phyloP scores from a whole-genome alignment of 2,113 vertebrate genomes.

The Lucifuga dentata region DNA sequence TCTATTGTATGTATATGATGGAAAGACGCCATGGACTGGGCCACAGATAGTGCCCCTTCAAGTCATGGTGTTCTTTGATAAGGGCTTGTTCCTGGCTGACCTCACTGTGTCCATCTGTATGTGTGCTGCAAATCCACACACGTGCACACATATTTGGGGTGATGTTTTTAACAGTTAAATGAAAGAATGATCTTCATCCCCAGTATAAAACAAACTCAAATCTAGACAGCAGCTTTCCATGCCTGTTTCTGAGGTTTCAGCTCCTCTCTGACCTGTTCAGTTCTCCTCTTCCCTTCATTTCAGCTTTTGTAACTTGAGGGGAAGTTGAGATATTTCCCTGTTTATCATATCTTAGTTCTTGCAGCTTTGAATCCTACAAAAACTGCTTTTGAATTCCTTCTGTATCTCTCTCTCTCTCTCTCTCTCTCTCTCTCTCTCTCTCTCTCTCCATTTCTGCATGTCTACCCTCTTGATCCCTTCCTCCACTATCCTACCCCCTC shows the following conservation, averaged over 20 bases:
- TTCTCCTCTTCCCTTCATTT: conserved; percentile 30
- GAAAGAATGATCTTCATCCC: conserved; percentile 48
- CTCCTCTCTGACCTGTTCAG: conserved; percentile 27
- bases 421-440: neutral
- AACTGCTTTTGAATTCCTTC: conserved; percentile 47
- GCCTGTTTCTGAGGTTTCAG: conserved; percentile 41
- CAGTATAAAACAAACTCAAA: conserved; percentile 40
- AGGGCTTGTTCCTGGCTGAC: conserved; percentile 57
- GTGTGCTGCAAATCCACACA: conserved; percentile 22
- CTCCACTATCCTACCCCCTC: conserved; percentile 67
- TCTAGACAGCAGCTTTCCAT: conserved; percentile 44
- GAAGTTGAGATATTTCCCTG: conserved; percentile 53
- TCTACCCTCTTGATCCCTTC: conserved; percentile 75
- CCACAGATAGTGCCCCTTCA: conserved; percentile 33
- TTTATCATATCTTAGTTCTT: conserved; percentile 56
- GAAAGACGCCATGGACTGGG: conserved; percentile 37
- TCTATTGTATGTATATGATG: conserved; percentile 57
- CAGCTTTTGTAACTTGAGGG: conserved; percentile 31
- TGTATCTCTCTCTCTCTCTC: conserved; percentile 49
- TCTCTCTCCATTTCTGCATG: conserved; percentile 33
- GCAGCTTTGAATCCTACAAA: conserved; percentile 57
- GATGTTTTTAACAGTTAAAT: conserved; percentile 26
- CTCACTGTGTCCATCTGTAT: conserved; percentile 18
- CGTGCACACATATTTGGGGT: neutral
- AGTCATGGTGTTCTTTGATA: conserved; percentile 50